Conservation (phyloP, 2,797 vertebrate species). For the Dallia pectoralis region DNA sequence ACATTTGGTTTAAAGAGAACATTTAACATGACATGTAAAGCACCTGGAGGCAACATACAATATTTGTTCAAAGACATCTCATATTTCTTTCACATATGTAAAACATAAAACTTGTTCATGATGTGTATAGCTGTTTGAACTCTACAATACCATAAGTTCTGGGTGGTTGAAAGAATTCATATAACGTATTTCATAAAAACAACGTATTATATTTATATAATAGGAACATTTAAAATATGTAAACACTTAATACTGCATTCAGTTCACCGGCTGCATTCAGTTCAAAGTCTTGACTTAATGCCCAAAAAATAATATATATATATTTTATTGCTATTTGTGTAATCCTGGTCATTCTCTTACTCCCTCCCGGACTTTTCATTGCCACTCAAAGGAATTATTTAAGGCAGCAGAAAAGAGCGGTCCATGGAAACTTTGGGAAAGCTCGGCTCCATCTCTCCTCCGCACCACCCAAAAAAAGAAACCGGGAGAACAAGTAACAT, state of each 20-base stretch:
- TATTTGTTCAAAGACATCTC: slow-evolving; percentile 12
- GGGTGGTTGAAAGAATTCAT: not conserved
- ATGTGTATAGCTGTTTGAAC: not conserved
- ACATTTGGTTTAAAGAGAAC: no score
- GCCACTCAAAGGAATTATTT: slow-evolving; percentile 3
- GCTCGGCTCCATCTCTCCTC: slow-evolving; percentile 13
- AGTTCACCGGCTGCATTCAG: not conserved
- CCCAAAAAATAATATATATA: not conserved
- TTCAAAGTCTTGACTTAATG: not conserved
- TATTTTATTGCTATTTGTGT: slow-evolving; percentile 7
- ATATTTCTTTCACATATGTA: not conserved
- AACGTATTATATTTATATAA: not conserved
- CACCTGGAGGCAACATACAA: slow-evolving; percentile 22
- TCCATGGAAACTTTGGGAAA: slow-evolving; percentile 18
- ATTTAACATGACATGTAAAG: slow-evolving; percentile 13
- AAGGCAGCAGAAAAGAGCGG: slow-evolving; percentile 4
- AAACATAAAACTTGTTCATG: slow-evolving; percentile 5
- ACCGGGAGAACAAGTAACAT: slow-evolving; percentile 14
- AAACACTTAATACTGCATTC: not conserved
- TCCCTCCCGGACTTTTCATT: not conserved
- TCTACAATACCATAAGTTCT: not conserved
- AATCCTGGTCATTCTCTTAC: not conserved
- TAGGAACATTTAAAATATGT: not conserved
- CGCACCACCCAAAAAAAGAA: slow-evolving; percentile 8
- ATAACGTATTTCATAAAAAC: not conserved